Evolutionary conservation across 2,888 invertebrate species (phyloP), one percentile per base, ranked within the genome.

Genomic region (Brachypterus glaber): DNA sequence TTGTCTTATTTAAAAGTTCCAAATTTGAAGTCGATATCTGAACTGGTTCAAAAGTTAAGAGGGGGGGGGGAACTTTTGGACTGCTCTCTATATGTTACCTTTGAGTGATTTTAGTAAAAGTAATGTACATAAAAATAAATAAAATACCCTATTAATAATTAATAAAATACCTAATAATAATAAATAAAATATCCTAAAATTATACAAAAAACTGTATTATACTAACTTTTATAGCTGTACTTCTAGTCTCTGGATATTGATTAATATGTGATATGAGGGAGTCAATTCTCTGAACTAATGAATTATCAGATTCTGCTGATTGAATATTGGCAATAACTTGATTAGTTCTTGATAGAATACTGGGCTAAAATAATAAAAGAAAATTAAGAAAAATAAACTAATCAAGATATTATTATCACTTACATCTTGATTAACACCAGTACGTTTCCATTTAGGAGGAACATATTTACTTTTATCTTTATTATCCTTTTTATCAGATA

Each of bases 241-340:
- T 74, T 50, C 79, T 70, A 3, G 82, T 76, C 52, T 82, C 79
- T 0, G 84, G 83, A 63, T 78, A 81, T 50, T 77, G 73, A 46
- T 75, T 71, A 11, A 88, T 64, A 58, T 88, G 86, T 1, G 67
- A 63, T 18, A 80, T 73, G 29, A 88, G 69, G 51, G 81, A 77
- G 52, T 82, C 79, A 1, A 82, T 62, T 49, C 82, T 69, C 35
- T 72, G 70, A 42, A 74, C 60, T 43, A 72, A 71, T 8, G 79
- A 77, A 12, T 70, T 68, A 3, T 66, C 62, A 1, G 70, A 71
- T 52, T 72, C 71, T 0, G 80, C 78, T 3, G 64, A 65, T 25
- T 65, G 63, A 33, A 82, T 69, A 9, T 76, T 72, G 3, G 72
- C 70, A 44, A 82, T 69, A 33, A 82, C 73, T 55, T 80, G 77